Percentiles rank a stretch among this genome's conserved stretches.
Evolutionary conservation across 2,113 vertebrate species (phyloP).

Genomic region (Phylloscopus whistleri): DNA sequence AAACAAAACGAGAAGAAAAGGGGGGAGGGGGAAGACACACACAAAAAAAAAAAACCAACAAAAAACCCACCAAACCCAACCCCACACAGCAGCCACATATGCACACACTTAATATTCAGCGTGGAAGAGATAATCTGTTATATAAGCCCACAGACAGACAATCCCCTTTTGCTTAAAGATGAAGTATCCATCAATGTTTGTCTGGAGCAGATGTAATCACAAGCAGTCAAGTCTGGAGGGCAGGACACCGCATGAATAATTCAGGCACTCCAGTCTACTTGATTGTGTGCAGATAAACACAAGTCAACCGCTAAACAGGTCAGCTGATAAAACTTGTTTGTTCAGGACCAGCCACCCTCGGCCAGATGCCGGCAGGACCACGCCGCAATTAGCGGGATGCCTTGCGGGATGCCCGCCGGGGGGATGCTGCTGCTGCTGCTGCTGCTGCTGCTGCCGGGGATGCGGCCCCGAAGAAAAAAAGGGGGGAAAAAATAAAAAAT

Average conservation of each 20-base stretch:
- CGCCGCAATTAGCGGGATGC: conserved; percentile 64
- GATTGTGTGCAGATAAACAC: conserved; percentile 87
- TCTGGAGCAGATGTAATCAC: conserved; percentile 88
- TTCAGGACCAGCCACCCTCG: conserved; percentile 74
- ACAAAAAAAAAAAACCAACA: not conserved
- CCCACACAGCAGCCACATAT: not conserved
- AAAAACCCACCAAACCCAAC: not conserved
- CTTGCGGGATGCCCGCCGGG: not conserved
- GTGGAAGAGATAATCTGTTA: conserved; percentile 64
- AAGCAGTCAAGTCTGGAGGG: conserved; percentile 87
- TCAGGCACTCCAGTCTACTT: conserved; percentile 83
- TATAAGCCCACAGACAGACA: conserved; percentile 69
- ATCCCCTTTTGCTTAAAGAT: conserved; percentile 65
- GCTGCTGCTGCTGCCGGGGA: no score
- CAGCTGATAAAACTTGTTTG: conserved; percentile 88
- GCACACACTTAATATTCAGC: conserved; percentile 52
- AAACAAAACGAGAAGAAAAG: not conserved
- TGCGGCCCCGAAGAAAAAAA: not conserved
- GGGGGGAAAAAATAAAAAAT: not conserved
- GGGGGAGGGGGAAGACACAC: fast-evolving
- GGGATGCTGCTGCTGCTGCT: no score
- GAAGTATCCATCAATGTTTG: conserved; percentile 80
- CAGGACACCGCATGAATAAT: conserved; percentile 87
- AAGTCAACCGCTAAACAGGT: conserved; percentile 85
- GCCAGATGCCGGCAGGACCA: conserved; percentile 61